These are phyloP conservation scores for Catocala sponsa DNA, from an alignment of 2,888 invertebrate species.

Conservation along the genomic window DNA sequence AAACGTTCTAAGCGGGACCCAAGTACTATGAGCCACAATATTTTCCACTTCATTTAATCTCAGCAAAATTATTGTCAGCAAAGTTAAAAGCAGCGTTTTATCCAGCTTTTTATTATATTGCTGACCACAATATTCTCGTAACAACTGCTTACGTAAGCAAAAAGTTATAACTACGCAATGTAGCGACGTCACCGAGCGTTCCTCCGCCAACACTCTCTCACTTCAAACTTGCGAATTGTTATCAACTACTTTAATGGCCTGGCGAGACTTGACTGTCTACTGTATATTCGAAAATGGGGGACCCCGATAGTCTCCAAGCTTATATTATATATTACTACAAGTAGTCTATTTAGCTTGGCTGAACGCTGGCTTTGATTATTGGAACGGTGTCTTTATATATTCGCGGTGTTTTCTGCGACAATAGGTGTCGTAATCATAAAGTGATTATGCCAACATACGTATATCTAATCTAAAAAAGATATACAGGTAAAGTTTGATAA, in stretches of 20 bases:
- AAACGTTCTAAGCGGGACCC: too few relatives aligned
- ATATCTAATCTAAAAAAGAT: too few relatives aligned
- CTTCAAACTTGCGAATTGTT: constrained; percentile 47
- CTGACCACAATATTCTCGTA: constrained; percentile 26
- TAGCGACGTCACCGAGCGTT: constrained; percentile 9
- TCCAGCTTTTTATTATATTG: constrained; percentile 2
- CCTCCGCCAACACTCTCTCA: constrained; percentile 7
- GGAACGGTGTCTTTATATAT: too few relatives aligned
- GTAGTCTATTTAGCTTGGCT: too few relatives aligned
- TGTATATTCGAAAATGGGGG: constrained; percentile 14
- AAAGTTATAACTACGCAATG: constrained; percentile 35
- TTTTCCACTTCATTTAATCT: not conserved
- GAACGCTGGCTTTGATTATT: too few relatives aligned
- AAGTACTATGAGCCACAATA: not conserved
- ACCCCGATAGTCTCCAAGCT: constrained; percentile 9
- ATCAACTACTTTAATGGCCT: constrained; percentile 43
- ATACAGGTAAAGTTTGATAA: too few relatives aligned
- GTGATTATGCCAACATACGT: too few relatives aligned
- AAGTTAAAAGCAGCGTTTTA: constrained; percentile 1
- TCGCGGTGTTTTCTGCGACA: too few relatives aligned
- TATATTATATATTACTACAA: too few relatives aligned
- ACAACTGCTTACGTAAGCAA: constrained; percentile 27
- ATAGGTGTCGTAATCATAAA: too few relatives aligned
- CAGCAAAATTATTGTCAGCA: constrained; percentile 7
- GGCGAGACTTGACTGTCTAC: constrained; percentile 22